Base-by-base conservation (phyloP, 2,888 invertebrate species). In the Pristionchus maxplancki region DNA sequence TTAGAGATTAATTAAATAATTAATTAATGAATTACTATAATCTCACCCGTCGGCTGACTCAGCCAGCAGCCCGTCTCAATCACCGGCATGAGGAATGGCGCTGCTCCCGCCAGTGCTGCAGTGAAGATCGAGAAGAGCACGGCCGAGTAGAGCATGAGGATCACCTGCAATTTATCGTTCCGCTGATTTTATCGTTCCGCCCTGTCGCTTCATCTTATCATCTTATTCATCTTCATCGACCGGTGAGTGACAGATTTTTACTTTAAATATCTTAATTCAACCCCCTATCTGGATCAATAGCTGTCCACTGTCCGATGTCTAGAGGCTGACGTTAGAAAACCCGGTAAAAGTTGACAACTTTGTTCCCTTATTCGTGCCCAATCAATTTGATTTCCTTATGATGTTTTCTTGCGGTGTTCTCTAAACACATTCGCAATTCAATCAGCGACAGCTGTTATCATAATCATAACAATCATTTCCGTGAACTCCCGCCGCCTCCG, bases 81-180 rank as follows among this genome's bases (percentile, higher is more conserved):
- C 53, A 28, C 64, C 44, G 85, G 85, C 64, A 85, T 62, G 44
- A 85, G 37, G 74, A 87, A 87, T 0, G 34, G 37, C 20, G 74
- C 87, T 0, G 74, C 87, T 13, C 87, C 87, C 6, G 53, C 50
- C 4, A 87, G 74, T 74, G 71, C 71, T 2, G 87, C 87, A 31
- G 87, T 74, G 87, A 87, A 87, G 31, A 87, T 28, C 24, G 53
- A 87, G 71, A 87, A 74, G 50, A 87, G 74, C 20, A 74, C 87
- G 74, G 64, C 34, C 5, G 71, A 48, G 74, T 87, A 87, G 53
- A 87, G 87, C 50, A 87, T 53, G 48, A 87, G 44, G n/a, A 87
- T 87, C 44, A 44, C 44, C 44, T 44, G 44, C 44, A n/a, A 58
- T 58, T 58, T n/a, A 50, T 50, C 50, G 50, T 11, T 50, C 50